A percentile compares a stretch with the other conserved stretches of the same genome.
Conservation (phyloP, 2,888 invertebrate genomes). For the Perizoma flavofasciatum region DNA sequence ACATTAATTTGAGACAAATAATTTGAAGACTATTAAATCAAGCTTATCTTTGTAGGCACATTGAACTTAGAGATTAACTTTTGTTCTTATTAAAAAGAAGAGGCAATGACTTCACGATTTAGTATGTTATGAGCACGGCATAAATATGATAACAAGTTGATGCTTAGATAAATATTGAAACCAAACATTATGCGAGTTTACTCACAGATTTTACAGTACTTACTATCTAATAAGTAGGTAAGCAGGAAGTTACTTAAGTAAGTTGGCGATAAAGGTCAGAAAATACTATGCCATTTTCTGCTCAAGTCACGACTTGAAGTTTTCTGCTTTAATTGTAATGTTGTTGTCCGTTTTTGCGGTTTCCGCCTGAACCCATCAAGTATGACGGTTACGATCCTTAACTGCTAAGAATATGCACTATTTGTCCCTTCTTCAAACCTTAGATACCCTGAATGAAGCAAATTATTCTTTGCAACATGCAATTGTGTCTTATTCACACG, state of each 20-base stretch:
- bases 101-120: conserved; percentile 7
- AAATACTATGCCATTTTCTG: not conserved
- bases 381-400: conserved; percentile 79
- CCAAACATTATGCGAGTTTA: no score
- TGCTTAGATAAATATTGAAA: not conserved
- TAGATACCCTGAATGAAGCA: conserved; percentile 44
- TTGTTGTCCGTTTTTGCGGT: conserved; percentile 80
- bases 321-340: conserved; percentile 65
- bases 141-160: not conserved
- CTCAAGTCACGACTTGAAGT: conserved; percentile 44
- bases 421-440: conserved; percentile 56
- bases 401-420: conserved; percentile 61
- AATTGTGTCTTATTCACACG: conserved; percentile 57
- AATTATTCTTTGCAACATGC: conserved; percentile 44
- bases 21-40: conserved; percentile 4
- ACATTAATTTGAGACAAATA: no score
- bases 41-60: conserved; percentile 36
- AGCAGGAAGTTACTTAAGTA: no score
- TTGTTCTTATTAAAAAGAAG: conserved; percentile 14
- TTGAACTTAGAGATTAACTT: conserved; percentile 46
- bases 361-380: conserved; percentile 73
- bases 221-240: no score
- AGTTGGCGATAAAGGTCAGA: no score
- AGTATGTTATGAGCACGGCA: conserved; percentile 1
- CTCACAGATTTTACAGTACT: no score